These are phyloP conservation scores for Drosophila paranaensis DNA, from an alignment of 2,888 invertebrate genomes.

Conservation along the genomic window DNA sequence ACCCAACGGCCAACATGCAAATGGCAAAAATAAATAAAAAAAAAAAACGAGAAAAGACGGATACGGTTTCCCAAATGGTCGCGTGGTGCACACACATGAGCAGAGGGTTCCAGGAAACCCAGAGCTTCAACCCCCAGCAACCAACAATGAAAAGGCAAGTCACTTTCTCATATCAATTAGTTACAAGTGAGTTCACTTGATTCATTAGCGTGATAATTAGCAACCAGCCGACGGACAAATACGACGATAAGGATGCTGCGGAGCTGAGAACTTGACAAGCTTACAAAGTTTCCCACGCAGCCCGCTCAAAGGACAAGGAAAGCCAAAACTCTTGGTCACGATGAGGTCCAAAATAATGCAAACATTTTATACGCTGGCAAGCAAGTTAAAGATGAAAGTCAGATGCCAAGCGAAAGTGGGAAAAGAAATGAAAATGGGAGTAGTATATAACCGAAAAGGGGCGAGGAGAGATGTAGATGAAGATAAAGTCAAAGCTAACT, in stretches of 20 bases:
- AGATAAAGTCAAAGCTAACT: slow-evolving; percentile 62
- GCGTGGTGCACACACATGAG: slow-evolving; percentile 37
- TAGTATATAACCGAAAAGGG: slow-evolving; percentile 10
- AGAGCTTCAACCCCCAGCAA: slow-evolving; percentile 50
- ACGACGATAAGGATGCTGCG: slow-evolving; percentile 29
- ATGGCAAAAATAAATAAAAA: slow-evolving; percentile 25
- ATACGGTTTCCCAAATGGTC: neutral
- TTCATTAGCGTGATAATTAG: slow-evolving; percentile 80
- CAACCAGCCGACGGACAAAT: slow-evolving; percentile 49
- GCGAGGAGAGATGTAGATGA: slow-evolving; percentile 29
- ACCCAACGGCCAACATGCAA: slow-evolving; percentile 58
- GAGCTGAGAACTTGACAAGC: slow-evolving; percentile 59
- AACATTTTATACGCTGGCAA: slow-evolving; percentile 43
- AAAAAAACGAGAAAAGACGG: slow-evolving; percentile 2
- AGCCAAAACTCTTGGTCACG: slow-evolving; percentile 50
- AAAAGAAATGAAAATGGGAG: slow-evolving; percentile 20
- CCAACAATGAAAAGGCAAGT: slow-evolving; percentile 57
- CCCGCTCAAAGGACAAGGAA: slow-evolving; percentile 21
- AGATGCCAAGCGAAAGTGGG: slow-evolving; percentile 30
- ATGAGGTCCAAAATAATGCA: slow-evolving; percentile 60
- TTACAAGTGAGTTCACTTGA: slow-evolving; percentile 78
- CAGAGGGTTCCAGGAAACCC: slow-evolving; percentile 16
- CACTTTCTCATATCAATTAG: slow-evolving; percentile 79
- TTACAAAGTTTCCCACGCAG: slow-evolving; percentile 64
- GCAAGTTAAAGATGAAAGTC: slow-evolving; percentile 53